Evolutionary conservation across 2,888 invertebrate genomes (phyloP).

Genomic region (Coenonympha glycerion): DNA sequence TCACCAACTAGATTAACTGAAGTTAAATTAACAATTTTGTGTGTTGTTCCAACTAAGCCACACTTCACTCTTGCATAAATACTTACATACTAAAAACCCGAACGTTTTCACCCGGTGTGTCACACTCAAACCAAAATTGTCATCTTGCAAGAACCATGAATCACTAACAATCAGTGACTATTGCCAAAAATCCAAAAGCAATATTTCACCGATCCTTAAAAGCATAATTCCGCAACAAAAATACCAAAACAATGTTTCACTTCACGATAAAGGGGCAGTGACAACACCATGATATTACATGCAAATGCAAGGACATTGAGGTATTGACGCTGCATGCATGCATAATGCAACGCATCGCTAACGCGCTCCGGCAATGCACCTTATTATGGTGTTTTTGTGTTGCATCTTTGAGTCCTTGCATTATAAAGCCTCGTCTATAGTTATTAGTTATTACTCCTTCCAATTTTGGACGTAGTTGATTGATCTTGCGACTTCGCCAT

Average conservation of each 20-base stretch:
- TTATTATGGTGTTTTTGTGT: constrained; percentile 25
- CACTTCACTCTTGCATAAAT: too few species aligned
- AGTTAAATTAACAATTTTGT: too few species aligned
- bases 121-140: too few species aligned
- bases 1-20: too few species aligned
- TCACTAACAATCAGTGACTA: background rate
- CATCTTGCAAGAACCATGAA: background rate
- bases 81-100: too few species aligned
- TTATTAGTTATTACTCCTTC: too few species aligned
- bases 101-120: too few species aligned
- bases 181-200: background rate
- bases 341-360: constrained; percentile 15
- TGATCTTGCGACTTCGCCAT: too few species aligned
- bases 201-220: background rate
- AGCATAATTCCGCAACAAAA: constrained; percentile 16
- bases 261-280: constrained; percentile 19
- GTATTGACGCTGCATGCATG: constrained; percentile 16
- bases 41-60: too few species aligned
- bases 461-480: too few species aligned
- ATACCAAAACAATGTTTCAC: constrained; percentile 16
- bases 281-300: constrained; percentile 22
- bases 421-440: background rate
- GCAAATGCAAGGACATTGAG: constrained; percentile 20
- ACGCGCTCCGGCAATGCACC: constrained; percentile 18
- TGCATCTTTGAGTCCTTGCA: constrained; percentile 15